Evolutionary conservation across 35 echinoderm and acorn worm species (phyloP).

Genomic region (Diadema setosum): DNA sequence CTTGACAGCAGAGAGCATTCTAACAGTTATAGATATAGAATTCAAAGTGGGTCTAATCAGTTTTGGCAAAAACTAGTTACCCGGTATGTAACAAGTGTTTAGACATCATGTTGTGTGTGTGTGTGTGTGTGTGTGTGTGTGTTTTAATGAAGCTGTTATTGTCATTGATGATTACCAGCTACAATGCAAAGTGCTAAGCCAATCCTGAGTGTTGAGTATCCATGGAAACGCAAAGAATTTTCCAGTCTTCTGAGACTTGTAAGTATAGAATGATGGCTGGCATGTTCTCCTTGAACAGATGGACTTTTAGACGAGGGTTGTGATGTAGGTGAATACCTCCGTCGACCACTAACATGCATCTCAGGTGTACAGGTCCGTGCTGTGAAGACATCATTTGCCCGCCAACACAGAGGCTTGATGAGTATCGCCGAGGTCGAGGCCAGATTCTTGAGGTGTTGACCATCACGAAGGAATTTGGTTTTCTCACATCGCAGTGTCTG

Average conservation of each 20-base stretch:
- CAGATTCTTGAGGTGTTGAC: too few relatives aligned
- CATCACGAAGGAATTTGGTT: too few relatives aligned
- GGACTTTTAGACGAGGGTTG: too few relatives aligned
- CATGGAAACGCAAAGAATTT: conserved; percentile 74
- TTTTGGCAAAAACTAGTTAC: neutral
- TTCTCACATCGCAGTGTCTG: too few relatives aligned
- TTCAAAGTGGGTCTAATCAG: neutral
- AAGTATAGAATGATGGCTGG: neutral
- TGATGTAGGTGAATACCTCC: too few relatives aligned
- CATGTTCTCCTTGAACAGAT: neutral
- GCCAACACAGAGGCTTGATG: too few relatives aligned
- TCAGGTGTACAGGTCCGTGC: too few relatives aligned
- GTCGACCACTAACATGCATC: too few relatives aligned
- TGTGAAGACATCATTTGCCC: too few relatives aligned
- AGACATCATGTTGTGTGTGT: neutral
- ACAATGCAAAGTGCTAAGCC: conserved; percentile 29
- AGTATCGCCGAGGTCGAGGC: too few relatives aligned
- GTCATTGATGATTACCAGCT: conserved; percentile 17
- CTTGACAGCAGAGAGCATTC: neutral
- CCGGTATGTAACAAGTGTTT: neutral
- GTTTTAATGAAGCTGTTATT: neutral
- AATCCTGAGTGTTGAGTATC: conserved; percentile 77
- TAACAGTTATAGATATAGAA: neutral
- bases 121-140: neutral
- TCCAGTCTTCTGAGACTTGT: conserved; percentile 1